A percentile compares a stretch with the other conserved stretches of the same genome.
These are phyloP conservation scores for Brachyrhaphis roseni DNA, from an alignment of 2,797 vertebrate species.

Conservation along the genomic window DNA sequence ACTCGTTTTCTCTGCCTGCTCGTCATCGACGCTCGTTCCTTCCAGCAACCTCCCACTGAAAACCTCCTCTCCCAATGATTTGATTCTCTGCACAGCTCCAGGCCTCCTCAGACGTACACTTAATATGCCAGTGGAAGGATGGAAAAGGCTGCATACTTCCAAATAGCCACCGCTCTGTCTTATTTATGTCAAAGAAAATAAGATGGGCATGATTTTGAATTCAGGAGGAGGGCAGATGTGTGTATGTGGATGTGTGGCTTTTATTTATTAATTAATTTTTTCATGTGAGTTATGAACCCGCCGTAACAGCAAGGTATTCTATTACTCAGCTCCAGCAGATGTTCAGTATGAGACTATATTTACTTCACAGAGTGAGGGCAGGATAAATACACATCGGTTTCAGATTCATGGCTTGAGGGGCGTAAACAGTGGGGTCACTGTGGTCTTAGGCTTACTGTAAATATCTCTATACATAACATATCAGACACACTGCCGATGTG, in stretches of 20 bases:
- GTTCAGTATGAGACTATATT: constrained; percentile 17
- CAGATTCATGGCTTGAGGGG: constrained; percentile 21
- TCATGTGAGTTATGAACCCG: constrained; percentile 43
- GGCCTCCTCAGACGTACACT: constrained; percentile 21
- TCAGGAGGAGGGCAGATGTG: background rate
- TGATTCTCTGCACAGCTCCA: constrained; percentile 33
- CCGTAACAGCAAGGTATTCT: constrained; percentile 21
- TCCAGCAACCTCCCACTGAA: constrained; percentile 13
- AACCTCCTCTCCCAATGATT: constrained; percentile 33
- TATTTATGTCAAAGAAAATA: constrained; percentile 21
- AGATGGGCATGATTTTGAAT: background rate
- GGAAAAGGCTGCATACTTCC: constrained; percentile 14
- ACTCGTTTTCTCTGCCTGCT: constrained; percentile 27
- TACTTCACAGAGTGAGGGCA: constrained; percentile 1
- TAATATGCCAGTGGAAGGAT: constrained; percentile 31
- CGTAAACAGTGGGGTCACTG: constrained; percentile 12
- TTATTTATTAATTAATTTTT: background rate
- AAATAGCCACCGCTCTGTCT: background rate
- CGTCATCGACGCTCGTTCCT: background rate
- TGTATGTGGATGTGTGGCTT: background rate
- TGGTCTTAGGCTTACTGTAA: constrained; percentile 18
- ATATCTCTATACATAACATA: background rate
- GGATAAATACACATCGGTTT: constrained; percentile 20
- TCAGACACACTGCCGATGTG: background rate
- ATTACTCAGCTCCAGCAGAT: constrained; percentile 38